Base-by-base conservation (phyloP, 2,113 vertebrate species). In the Circaetus gallicus region DNA sequence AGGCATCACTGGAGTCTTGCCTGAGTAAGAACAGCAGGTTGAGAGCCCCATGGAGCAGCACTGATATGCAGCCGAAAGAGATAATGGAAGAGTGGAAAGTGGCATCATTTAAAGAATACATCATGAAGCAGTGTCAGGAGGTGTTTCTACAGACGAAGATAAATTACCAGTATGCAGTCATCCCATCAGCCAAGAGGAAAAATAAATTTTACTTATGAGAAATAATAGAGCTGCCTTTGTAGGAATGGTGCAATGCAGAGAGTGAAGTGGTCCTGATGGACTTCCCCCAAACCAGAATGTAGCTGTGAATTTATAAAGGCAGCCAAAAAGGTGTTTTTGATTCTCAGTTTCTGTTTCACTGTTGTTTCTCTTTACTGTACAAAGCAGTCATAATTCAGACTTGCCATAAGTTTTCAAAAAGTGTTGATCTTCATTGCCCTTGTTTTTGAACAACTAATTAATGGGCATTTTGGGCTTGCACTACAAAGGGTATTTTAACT, bases 241-340 rank as follows among this genome's bases (percentile, higher is more conserved):
- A 63, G 71, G 63, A 84, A 38, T 84, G 90, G 76, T 95, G 83
- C 89, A 95, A 43, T 76, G 89, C 79, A 89, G 96, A 66, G 67
- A 47, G 61, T 56, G 61, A 58, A 71, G 43, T 55, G 59, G 32
- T 90, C 74, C 82, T 90, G 62, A 6, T 38, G 79, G 87, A 56
- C 67, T 65, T 80, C 7, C 67, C 58, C 52, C n/a, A 61, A 70
- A 62, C 20, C 26, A 15, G 36, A 56, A 32, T 0, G 0, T 31
- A 62, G 34, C 45, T 12, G 38, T 1, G 2, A 77, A 34, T 42
- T 80, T 29, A 25, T 32, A 22, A 63, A 84, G 50, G 45, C 38
- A 56, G 36, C 31, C 82, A 58, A 38, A 55, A 80, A 38, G 66
- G 34, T 38, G 13, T 3, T 20, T 70, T 63, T 58, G 36, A 11